These are phyloP conservation scores for Aelia acuminata DNA, from an alignment of 2,888 invertebrate species.

Conservation along the genomic window DNA sequence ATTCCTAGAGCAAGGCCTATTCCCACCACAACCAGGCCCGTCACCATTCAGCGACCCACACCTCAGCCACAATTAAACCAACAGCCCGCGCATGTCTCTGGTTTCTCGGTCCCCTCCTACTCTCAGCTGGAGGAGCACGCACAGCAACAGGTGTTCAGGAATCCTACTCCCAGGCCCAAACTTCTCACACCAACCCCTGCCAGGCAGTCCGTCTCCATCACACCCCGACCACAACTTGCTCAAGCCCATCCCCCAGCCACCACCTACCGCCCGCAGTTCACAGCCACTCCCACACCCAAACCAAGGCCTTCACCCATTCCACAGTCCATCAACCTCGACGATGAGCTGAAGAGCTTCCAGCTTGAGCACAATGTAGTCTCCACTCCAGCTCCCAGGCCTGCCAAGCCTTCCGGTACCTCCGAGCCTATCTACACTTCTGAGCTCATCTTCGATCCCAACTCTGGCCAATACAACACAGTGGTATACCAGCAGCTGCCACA, in stretches of 20 bases:
- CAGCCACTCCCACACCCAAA: slow-evolving; percentile 64
- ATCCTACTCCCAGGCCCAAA: slow-evolving; percentile 64
- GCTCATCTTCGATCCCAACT: slow-evolving; percentile 81
- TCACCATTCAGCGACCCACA: slow-evolving; percentile 63
- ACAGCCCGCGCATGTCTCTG: slow-evolving; percentile 34
- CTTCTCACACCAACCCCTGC: slow-evolving; percentile 62
- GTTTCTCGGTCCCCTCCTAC: slow-evolving; percentile 58
- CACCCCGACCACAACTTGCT: slow-evolving; percentile 65
- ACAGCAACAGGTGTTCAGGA: slow-evolving; percentile 62
- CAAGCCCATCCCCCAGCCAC: slow-evolving; percentile 74
- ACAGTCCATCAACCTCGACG: slow-evolving; percentile 75
- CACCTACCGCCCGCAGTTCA: slow-evolving; percentile 76
- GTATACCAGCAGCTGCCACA: slow-evolving; percentile 80
- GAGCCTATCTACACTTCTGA: slow-evolving; percentile 84
- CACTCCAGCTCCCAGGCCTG: slow-evolving; percentile 68
- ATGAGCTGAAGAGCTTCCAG: slow-evolving; percentile 82
- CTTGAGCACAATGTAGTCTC: slow-evolving; percentile 76
- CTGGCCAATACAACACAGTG: slow-evolving; percentile 85
- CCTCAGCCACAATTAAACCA: slow-evolving; percentile 67
- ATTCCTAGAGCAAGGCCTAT: slow-evolving; percentile 69
- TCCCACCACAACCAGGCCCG: slow-evolving; percentile 65
- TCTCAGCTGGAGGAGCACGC: slow-evolving; percentile 63
- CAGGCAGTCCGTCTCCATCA: slow-evolving; percentile 63
- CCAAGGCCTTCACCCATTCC: slow-evolving; percentile 64
- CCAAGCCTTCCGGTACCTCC: slow-evolving; percentile 68